Percentiles rank a stretch among this genome's conserved stretches.
Conservation (phyloP, 2,797 vertebrate species). For the Petrocephalus sullivani region DNA sequence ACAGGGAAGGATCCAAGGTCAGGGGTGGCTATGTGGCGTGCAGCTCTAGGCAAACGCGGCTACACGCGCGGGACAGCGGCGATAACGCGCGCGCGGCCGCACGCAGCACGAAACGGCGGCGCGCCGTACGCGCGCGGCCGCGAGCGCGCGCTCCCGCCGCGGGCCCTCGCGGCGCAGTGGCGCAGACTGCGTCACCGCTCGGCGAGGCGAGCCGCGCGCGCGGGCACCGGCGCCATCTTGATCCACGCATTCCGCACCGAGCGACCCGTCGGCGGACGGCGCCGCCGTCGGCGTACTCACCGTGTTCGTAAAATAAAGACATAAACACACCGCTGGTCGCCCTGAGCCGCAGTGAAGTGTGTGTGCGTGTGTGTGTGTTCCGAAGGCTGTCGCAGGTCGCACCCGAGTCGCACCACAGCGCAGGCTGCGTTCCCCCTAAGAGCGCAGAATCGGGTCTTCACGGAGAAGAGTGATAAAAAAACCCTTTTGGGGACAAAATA, state of each 20-base stretch:
- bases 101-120: background rate
- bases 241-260: slow-evolving; percentile 34
- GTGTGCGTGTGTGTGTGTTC: slow-evolving; percentile 11
- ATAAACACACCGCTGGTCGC: slow-evolving; percentile 87
- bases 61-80: background rate
- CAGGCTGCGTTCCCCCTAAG: slow-evolving; percentile 24
- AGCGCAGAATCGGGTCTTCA: slow-evolving; percentile 32
- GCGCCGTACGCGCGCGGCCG: background rate
- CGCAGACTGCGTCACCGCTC: slow-evolving; percentile 70
- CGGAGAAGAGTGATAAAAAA: slow-evolving; percentile 30
- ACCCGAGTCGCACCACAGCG: slow-evolving; percentile 30
- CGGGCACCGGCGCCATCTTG: slow-evolving; percentile 74
- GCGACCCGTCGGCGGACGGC: background rate
- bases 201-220: slow-evolving; percentile 53
- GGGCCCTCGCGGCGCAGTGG: slow-evolving; percentile 41
- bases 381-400: slow-evolving; percentile 16
- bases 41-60: background rate
- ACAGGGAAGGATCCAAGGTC: background rate
- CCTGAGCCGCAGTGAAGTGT: slow-evolving; percentile 74
- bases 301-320: slow-evolving; percentile 89
- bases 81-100: background rate
- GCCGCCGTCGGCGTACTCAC: slow-evolving; percentile 55
- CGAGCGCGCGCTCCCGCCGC: slow-evolving; percentile 11
- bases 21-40: background rate
- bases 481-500: slow-evolving; percentile 31